Evolutionary conservation across 2,888 invertebrate genomes (phyloP).

Genomic region (Priocnemis perturbator): DNA sequence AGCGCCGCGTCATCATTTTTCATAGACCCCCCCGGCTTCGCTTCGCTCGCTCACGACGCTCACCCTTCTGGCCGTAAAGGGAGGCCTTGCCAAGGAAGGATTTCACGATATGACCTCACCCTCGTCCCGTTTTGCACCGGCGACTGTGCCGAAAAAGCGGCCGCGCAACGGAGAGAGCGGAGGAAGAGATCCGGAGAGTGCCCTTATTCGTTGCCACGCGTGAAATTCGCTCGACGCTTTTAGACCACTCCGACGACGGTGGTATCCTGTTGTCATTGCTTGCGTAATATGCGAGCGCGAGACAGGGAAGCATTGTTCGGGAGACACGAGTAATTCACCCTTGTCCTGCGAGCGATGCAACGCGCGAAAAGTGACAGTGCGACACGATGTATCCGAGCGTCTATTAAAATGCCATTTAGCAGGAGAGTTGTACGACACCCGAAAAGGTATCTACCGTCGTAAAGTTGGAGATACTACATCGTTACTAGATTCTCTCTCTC

Average conservation of each 20-base stretch:
- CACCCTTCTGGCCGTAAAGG: neutral
- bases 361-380: neutral
- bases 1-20: constrained; percentile 74
- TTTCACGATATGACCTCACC: constrained; percentile 52
- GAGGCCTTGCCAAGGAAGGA: constrained; percentile 40
- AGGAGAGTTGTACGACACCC: neutral
- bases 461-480: constrained; percentile 3
- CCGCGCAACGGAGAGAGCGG: constrained; percentile 31
- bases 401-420: constrained; percentile 2
- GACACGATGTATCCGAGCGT: neutral
- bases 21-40: constrained; percentile 63
- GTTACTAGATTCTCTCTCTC: constrained; percentile 16
- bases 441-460: neutral
- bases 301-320: constrained; percentile 15
- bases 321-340: constrained; percentile 3
- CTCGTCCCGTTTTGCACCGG: constrained; percentile 52
- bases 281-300: constrained; percentile 37
- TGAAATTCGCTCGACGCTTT: constrained; percentile 52
- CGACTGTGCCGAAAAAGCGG: constrained; percentile 33
- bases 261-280: constrained; percentile 23
- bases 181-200: constrained; percentile 10
- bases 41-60: constrained; percentile 21
- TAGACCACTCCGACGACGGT: constrained; percentile 39
- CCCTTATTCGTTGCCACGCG: constrained; percentile 54
- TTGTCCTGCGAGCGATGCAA: neutral